Evolutionary conservation across 2,888 invertebrate genomes (phyloP).

Genomic region (Napeogenes sylphis): DNA sequence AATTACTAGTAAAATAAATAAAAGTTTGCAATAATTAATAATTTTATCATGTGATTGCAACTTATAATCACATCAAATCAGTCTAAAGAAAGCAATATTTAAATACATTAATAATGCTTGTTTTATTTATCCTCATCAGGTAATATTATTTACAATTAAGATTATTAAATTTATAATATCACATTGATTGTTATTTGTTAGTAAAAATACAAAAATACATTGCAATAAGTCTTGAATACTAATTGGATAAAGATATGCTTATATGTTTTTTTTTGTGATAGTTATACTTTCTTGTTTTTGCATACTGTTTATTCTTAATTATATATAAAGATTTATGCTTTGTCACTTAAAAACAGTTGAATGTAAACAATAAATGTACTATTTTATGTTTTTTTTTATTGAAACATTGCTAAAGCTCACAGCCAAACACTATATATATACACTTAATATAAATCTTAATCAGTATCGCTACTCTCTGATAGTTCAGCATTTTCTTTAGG

Average conservation of each 20-base stretch:
- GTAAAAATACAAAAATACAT: too few species aligned
- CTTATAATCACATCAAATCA: too few species aligned
- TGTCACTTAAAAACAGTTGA: constrained; percentile 47
- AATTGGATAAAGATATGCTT: neutral
- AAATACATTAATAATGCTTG: too few species aligned
- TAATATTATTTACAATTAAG: too few species aligned
- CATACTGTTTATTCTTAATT: constrained; percentile 15
- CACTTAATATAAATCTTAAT: constrained; percentile 18
- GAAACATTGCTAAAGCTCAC: constrained; percentile 11
- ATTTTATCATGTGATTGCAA: too few species aligned
- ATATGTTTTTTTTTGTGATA: neutral
- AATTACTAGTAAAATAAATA: too few species aligned
- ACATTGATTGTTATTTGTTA: too few species aligned
- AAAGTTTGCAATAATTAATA: too few species aligned
- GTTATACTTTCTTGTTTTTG: constrained; percentile 7
- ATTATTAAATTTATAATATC: too few species aligned
- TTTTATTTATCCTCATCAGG: too few species aligned
- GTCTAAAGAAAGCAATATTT: too few species aligned
- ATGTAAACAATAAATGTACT: constrained; percentile 70
- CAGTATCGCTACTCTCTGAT: constrained; percentile 81
- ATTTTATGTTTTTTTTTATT: constrained; percentile 59
- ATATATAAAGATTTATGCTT: constrained; percentile 39
- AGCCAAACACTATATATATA: constrained; percentile 14
- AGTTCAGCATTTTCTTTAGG: constrained; percentile 81
- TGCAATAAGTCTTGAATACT: too few species aligned